Base-by-base conservation (phyloP, 2,113 vertebrate genomes). In the Chlamydotis undulata region DNA sequence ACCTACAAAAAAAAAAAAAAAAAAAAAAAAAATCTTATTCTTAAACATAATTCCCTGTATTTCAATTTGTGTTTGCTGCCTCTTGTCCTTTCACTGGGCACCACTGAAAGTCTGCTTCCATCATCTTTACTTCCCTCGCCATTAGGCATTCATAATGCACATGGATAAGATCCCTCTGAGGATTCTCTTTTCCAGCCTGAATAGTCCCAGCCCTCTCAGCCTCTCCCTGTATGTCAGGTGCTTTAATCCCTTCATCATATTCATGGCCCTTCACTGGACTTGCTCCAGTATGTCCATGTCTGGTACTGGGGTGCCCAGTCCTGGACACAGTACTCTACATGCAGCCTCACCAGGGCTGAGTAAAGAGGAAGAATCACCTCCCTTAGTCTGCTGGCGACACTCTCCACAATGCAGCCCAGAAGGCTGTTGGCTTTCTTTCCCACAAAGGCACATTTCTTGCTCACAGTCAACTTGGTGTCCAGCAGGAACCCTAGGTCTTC, bases 371-470 rank as follows among this genome's bases (percentile, higher is more conserved):
- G 64, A 9, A 13, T 31, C 19, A 41, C 41, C 17, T 50, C 21
- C 25, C 5, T 55, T 49, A 4, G 11, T n/a, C n/a, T 61, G 65
- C 43, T 57, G 43, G 37, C 50, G 50, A 57, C 0, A 0, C 12
- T 43, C 23, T 59, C 64, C 57, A 23, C 19, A n/a, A 3, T 16
- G 39, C 11, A 22, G 31, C 37, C 29, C 33, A 57, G 26, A 25
- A 57, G 10, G 31, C n/a, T n/a, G 25, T 13, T 77, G 35, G 35
- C 26, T 19, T 19, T 26, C 50, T 43, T 65, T 53, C 53, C 75
- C 47, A 60, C 19, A 53, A 47, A 57, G 37, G 23, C 59, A 60
- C 24, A 29, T 25, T 14, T 16, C 23, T 73, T 67, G 37, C 19
- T 74, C 37, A 39, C 1, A 1, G 31, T 23, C 56, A 77, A 11